Conservation (phyloP, 2,113 vertebrate genomes). For the Colius striatus region DNA sequence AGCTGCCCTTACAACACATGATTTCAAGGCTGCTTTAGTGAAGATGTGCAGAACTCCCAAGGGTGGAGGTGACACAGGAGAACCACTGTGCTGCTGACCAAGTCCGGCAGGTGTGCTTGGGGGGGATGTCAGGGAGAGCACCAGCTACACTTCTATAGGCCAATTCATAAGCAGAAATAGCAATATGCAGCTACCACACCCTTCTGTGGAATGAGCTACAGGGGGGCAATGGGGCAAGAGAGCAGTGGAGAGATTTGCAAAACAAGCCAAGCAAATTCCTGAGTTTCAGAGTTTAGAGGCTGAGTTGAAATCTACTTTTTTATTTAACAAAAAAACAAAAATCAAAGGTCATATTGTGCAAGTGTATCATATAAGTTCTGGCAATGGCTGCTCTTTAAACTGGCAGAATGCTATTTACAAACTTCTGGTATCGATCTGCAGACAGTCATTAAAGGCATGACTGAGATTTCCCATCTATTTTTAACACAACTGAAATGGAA, state of each 20-base stretch:
- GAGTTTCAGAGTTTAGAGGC: neutral
- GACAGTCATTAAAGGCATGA: neutral
- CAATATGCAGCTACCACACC: neutral
- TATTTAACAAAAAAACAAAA: neutral
- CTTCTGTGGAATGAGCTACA: neutral
- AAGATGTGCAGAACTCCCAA: neutral
- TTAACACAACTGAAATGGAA: slow-evolving; percentile 5
- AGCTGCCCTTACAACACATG: neutral
- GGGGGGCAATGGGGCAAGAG: neutral
- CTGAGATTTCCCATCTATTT: neutral
- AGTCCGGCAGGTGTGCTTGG: rapidly evolving
- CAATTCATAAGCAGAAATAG: neutral
- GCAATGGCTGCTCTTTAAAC: neutral
- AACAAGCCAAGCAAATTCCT: neutral
- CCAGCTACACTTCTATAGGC: neutral
- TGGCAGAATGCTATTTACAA: neutral
- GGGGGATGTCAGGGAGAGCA: neutral
- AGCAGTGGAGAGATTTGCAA: neutral
- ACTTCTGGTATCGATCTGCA: neutral
- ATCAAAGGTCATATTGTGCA: neutral
- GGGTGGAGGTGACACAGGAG: neutral
- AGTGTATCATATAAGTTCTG: neutral
- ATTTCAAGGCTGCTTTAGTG: neutral
- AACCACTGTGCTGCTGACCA: rapidly evolving
- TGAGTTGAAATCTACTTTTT: neutral